These are phyloP conservation scores for Nephrotoma flavescens DNA, from an alignment of 2,888 invertebrate species.

Conservation along the genomic window DNA sequence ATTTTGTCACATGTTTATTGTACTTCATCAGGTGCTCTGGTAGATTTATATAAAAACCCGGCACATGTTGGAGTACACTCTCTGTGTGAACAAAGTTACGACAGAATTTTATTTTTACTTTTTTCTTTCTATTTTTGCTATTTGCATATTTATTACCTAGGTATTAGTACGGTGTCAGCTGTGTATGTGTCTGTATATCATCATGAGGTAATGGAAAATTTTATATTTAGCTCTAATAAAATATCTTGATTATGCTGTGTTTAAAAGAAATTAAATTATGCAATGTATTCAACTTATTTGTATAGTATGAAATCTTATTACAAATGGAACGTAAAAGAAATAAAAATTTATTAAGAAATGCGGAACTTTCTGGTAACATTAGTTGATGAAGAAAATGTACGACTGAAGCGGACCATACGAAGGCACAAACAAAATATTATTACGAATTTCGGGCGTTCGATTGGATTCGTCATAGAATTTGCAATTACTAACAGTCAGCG, in stretches of 20 bases:
- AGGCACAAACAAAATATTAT: too few species aligned
- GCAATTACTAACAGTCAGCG: too few species aligned
- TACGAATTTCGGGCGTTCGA: too few species aligned
- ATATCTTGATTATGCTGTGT: neutral
- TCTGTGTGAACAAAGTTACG: constrained; percentile 55
- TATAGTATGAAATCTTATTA: too few species aligned
- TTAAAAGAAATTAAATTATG: too few species aligned
- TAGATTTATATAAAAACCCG: constrained; percentile 62
- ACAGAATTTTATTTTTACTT: neutral
- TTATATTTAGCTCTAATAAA: neutral
- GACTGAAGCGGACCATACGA: too few species aligned
- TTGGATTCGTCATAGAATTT: too few species aligned
- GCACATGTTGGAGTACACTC: constrained; percentile 99
- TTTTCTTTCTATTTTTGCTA: neutral
- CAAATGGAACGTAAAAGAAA: too few species aligned
- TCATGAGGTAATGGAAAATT: neutral
- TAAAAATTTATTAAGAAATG: too few species aligned
- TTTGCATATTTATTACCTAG: neutral
- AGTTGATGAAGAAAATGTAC: too few species aligned
- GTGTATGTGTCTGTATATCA: neutral
- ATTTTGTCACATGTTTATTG: constrained; percentile 87
- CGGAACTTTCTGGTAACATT: too few species aligned
- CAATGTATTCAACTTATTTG: too few species aligned
- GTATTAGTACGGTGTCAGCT: neutral
- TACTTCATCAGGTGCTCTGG: constrained; percentile 99